phyloP scores from a whole-genome alignment of 2,888 invertebrate species.

The Crematogaster levior region DNA sequence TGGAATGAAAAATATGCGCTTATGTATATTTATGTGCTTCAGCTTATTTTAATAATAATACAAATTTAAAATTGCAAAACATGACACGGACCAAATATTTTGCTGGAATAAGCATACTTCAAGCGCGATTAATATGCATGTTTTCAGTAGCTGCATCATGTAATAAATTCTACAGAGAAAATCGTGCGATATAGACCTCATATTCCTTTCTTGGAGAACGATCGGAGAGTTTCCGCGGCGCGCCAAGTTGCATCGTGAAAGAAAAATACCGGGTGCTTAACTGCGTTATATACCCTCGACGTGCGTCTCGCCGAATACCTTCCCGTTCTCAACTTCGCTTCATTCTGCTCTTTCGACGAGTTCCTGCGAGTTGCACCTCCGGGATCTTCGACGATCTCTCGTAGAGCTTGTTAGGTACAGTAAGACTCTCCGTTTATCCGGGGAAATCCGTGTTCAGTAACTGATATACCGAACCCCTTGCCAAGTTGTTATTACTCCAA shows the following conservation, averaged over 20 bases:
- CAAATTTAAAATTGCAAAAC: not conserved
- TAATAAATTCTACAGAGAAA: not conserved
- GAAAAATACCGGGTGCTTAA: constrained; percentile 57
- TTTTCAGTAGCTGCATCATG: not conserved
- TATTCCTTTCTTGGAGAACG: constrained; percentile 39
- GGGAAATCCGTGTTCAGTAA: not conserved
- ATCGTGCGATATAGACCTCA: not conserved
- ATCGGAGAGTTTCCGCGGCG: constrained; percentile 31
- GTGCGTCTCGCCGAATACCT: constrained; percentile 45
- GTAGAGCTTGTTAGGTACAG: not conserved
- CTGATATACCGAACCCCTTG: not conserved
- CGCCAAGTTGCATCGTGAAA: constrained; percentile 26
- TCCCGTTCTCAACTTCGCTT: constrained; percentile 33
- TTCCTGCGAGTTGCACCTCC: constrained; percentile 16
- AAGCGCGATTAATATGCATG: not conserved
- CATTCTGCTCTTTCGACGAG: not conserved
- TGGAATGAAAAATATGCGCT: not conserved
- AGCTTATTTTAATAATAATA: not conserved
- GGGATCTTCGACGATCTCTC: constrained; percentile 16
- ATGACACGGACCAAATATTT: not conserved
- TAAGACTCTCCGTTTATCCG: constrained; percentile 22
- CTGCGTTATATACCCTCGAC: constrained; percentile 49
- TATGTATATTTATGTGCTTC: not conserved
- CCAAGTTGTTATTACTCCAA: constrained; percentile 1
- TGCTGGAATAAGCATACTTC: not conserved